Conservation (phyloP, 1,140 invertebrate genomes). For the Trypoxylus dichotomus region DNA sequence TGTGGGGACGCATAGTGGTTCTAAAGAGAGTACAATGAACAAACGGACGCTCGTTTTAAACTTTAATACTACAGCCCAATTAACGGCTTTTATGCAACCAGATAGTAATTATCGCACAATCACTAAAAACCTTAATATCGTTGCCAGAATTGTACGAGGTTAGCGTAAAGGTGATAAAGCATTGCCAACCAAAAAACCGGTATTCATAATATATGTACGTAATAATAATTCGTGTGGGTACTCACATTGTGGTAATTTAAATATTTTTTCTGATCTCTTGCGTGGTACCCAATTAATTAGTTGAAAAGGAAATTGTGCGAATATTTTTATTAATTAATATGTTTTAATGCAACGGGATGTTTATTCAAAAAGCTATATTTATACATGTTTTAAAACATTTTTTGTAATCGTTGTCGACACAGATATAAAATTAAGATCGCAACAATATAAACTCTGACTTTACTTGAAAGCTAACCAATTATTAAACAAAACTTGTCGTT, state of each 20-base stretch:
- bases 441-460: too few relatives aligned
- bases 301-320: background rate
- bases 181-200: slow-evolving; percentile 2
- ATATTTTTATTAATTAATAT: background rate
- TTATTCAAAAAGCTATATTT: background rate
- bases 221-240: background rate
- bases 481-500: too few relatives aligned
- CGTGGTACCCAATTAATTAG: background rate
- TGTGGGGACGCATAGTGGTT: background rate
- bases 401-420: too few relatives aligned
- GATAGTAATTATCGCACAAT: slow-evolving; percentile 19
- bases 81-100: slow-evolving; percentile 12
- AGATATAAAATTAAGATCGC: too few relatives aligned
- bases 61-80: slow-evolving; percentile 1
- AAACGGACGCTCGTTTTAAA: background rate
- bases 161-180: slow-evolving; percentile 4
- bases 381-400: too few relatives aligned
- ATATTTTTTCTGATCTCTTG: background rate
- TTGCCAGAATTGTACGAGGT: background rate
- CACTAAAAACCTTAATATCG: slow-evolving; percentile 13
- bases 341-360: background rate
- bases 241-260: background rate
- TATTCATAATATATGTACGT: background rate
- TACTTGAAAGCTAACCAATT: too few relatives aligned
- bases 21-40: background rate